Evolutionary conservation across 2,888 invertebrate genomes (phyloP), one percentile per base, ranked within the genome.

Genomic region (Marronus borbonicus): DNA sequence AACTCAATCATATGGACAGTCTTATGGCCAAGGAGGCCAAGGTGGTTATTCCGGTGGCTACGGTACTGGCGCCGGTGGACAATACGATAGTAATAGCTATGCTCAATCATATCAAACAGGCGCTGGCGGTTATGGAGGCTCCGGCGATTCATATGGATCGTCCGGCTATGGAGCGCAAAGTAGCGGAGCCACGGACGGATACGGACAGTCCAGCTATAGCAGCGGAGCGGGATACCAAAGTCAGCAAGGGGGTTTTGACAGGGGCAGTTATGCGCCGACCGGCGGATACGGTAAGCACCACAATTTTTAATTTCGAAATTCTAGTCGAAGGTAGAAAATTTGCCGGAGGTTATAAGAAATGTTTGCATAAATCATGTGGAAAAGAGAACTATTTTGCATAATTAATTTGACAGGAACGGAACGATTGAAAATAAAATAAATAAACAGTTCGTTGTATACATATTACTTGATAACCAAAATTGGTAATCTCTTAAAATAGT

Each of bases 221-320:
- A 79, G 79, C 39, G 78, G 78, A 14, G 78, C 64, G n/a, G 79
- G 79, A 44, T 79, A 79, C 77, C 76, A 77, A 36, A 79, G 79
- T 52, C 79, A 79, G 24, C 44, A 64, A 7, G 76, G 76, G n/a
- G 79, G 79, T 20, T 79, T 72, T 58, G 79, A 79, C 58, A 72
- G 79, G 66, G 79, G 79, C 20, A 77, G 62, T 74, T 79, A 79
- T 58, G 77, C 77, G 20, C 68, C 79, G 28, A 44, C 74, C 2
- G 79, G 79, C 58, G 79, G 79, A 66, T 79, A 79, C 36, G 79
- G 79, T 79, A 77, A 79, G 79, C 77, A 49, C 31, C 7, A 0
- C n/a, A 2, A 17, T 66, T 36, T 39, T 44, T 55, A n/a, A 8
- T 36, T 70, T 74, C 10, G 50, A 24, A 20, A 68, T 28, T 17